phyloP scores from a whole-genome alignment of 92 coral and sea anemone genomes.

The Phenganax stokvisi region DNA sequence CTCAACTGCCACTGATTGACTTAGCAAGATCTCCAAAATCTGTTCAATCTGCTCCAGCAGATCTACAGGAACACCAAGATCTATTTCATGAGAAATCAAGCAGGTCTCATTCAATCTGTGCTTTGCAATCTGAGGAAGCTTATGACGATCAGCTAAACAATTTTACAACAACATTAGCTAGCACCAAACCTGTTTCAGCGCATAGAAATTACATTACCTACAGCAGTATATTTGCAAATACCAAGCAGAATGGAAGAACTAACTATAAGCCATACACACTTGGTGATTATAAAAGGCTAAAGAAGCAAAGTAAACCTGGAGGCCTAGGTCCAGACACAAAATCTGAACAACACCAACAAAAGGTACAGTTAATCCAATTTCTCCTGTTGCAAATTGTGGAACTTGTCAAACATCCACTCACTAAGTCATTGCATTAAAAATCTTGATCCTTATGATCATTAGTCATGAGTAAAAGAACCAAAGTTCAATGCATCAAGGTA shows the following conservation, averaged over 20 bases:
- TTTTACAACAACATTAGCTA: background rate
- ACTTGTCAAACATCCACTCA: no score
- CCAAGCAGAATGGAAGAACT: slow-evolving; percentile 41
- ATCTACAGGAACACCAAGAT: background rate
- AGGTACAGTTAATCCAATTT: slow-evolving; percentile 40
- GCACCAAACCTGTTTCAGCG: background rate
- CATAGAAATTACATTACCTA: background rate
- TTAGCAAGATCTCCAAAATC: background rate
- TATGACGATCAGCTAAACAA: background rate
- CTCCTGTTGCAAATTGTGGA: no score
- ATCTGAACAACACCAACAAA: slow-evolving; percentile 60
- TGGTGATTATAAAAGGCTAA: slow-evolving; percentile 57
- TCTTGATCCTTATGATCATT: no score
- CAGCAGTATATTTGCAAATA: slow-evolving; percentile 3
- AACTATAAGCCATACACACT: slow-evolving; percentile 69
- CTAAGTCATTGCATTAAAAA: no score
- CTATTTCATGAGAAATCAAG: background rate
- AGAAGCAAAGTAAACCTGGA: slow-evolving; percentile 53
- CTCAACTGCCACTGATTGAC: background rate
- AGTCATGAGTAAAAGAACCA: no score
- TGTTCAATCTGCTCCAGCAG: slow-evolving; percentile 8
- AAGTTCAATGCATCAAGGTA: no score
- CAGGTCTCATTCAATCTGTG: background rate
- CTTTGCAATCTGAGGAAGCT: background rate
- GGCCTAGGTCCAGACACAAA: slow-evolving; percentile 70